Conservation (phyloP, 2,888 invertebrate genomes). For the Dolomedes plantarius region DNA sequence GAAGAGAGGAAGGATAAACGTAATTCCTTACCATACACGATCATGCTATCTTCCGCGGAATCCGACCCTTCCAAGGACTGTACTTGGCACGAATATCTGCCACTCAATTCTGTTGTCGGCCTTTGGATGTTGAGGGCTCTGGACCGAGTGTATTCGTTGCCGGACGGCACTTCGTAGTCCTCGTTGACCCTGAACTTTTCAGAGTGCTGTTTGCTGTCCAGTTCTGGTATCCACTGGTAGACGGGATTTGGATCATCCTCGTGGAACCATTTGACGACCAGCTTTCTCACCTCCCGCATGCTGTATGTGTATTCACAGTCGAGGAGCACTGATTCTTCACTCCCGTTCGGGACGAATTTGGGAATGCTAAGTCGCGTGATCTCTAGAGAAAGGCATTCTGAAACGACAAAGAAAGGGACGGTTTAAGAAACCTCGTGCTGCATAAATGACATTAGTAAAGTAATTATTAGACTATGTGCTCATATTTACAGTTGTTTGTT, state of each 20-base stretch:
- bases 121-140: constrained; percentile 72
- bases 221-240: constrained; percentile 74
- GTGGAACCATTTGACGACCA: constrained; percentile 74
- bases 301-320: constrained; percentile 73
- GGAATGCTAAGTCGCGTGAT: constrained; percentile 72
- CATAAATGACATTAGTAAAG: too few relatives aligned
- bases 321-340: constrained; percentile 72
- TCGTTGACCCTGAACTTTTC: constrained; percentile 70
- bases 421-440: not conserved
- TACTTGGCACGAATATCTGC: constrained; percentile 73
- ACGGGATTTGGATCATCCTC: constrained; percentile 74
- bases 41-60: constrained; percentile 71
- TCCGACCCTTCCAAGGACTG: constrained; percentile 72
- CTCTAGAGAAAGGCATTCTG: constrained; percentile 34
- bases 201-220: constrained; percentile 67
- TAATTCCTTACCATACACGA: constrained; percentile 74
- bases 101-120: constrained; percentile 73
- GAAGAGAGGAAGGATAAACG: too few relatives aligned
- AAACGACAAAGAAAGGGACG: not conserved
- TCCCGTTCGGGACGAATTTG: constrained; percentile 73
- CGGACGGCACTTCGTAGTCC: constrained; percentile 60
- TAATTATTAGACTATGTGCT: too few relatives aligned
- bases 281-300: constrained; percentile 39
- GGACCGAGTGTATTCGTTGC: constrained; percentile 59
- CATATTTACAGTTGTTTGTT: too few relatives aligned